phyloP scores from a whole-genome alignment of 2,113 vertebrate species.

The Xiphophorus couchianus region DNA sequence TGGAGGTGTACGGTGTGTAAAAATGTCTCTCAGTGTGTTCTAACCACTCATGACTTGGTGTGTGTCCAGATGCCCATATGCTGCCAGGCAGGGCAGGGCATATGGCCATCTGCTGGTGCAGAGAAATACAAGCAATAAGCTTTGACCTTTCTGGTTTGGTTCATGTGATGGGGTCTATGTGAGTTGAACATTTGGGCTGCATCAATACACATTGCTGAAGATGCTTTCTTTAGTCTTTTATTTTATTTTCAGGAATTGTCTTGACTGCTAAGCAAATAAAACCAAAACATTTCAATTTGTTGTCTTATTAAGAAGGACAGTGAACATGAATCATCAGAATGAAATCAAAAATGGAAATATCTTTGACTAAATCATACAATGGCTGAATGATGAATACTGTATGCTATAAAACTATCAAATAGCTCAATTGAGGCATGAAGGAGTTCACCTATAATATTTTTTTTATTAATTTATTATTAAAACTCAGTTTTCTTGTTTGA shows the following conservation, averaged over 20 bases:
- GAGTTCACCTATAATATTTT: too few species aligned
- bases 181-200: slow-evolving; percentile 9
- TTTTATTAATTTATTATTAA: too few species aligned
- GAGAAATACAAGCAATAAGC: slow-evolving; percentile 55
- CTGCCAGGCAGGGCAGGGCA: slow-evolving; percentile 59
- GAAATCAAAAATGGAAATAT: too few species aligned
- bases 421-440: too few species aligned
- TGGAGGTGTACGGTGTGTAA: not conserved
- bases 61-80: slow-evolving; percentile 72
- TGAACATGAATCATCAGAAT: too few species aligned
- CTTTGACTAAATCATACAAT: too few species aligned
- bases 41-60: slow-evolving; percentile 45
- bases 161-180: slow-evolving; percentile 20
- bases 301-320: not conserved
- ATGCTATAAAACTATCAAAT: too few species aligned
- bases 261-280: not conserved
- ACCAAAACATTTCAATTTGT: not conserved
- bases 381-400: too few species aligned
- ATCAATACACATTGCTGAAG: not conserved
- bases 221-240: not conserved
- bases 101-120: slow-evolving; percentile 65
- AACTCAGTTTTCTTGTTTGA: too few species aligned
- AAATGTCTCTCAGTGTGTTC: slow-evolving; percentile 3
- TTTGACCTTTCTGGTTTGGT: slow-evolving; percentile 61
- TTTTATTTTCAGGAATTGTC: not conserved